Evolutionary conservation across 2,797 vertebrate species (phyloP).

Genomic region (Manis pentadactyla): DNA sequence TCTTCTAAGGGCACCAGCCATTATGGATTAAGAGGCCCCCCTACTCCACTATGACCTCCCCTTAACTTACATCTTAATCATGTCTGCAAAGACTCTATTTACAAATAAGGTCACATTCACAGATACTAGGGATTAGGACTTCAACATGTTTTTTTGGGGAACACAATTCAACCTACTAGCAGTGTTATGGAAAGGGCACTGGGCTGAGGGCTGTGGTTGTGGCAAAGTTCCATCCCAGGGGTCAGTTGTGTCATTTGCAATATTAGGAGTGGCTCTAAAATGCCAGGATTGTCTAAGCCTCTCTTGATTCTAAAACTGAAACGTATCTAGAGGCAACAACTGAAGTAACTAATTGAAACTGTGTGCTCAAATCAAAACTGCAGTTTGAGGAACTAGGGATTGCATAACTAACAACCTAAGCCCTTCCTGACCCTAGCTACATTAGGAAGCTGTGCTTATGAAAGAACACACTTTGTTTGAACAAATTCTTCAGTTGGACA

Average conservation of each 20-base stretch:
- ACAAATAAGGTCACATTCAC: conserved; percentile 15
- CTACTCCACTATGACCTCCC: neutral
- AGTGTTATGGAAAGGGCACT: neutral
- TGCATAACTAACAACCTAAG: conserved; percentile 79
- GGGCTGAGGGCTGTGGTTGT: neutral
- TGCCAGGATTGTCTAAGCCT: neutral
- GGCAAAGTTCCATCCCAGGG: neutral
- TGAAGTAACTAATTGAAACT: conserved; percentile 75
- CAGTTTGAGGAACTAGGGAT: conserved; percentile 73
- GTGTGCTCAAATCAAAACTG: conserved; percentile 74
- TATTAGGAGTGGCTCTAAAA: conserved; percentile 4
- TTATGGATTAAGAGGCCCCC: neutral
- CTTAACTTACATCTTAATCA: neutral
- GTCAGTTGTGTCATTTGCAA: neutral
- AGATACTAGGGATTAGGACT: neutral
- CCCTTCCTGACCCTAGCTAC: conserved; percentile 69
- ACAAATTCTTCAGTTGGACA: conserved; percentile 78
- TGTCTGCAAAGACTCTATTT: neutral
- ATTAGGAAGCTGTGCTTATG: conserved; percentile 75
- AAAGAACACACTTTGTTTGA: conserved; percentile 71
- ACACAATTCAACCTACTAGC: neutral
- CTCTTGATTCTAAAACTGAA: conserved; percentile 68
- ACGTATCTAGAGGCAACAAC: conserved; percentile 25
- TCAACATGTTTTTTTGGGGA: neutral
- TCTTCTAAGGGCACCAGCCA: neutral